Conservation (phyloP, 2,888 invertebrate genomes). For the Nephrotoma appendiculata region DNA sequence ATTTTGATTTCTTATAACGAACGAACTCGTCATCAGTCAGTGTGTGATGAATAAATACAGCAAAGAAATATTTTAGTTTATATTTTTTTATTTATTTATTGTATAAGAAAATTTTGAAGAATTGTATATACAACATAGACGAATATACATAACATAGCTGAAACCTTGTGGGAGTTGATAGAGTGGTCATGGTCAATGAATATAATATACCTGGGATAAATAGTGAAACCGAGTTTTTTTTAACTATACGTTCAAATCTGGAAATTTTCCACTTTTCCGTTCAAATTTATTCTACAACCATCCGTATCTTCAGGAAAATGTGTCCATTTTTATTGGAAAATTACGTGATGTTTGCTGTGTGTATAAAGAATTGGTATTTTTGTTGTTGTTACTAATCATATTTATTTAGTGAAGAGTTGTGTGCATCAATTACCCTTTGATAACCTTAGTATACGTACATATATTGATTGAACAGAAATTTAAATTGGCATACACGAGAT, state of each 20-base stretch:
- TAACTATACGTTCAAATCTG: not conserved
- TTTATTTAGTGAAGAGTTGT: not conserved
- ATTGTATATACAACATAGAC: not conserved
- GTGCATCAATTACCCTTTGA: not conserved
- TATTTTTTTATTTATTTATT: not conserved
- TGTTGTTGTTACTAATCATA: not conserved
- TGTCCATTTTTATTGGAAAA: not conserved
- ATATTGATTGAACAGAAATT: not conserved
- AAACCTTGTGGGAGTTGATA: not conserved
- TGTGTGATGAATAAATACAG: not conserved
- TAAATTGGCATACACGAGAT: not conserved
- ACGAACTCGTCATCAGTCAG: not conserved
- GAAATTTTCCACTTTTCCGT: not conserved
- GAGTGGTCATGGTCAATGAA: not conserved
- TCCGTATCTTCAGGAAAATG: not conserved
- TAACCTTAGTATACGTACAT: not conserved
- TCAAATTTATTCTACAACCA: not conserved
- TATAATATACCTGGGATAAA: not conserved
- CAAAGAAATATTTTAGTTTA: not conserved
- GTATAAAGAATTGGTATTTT: not conserved
- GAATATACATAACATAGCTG: not conserved
- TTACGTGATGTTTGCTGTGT: not conserved
- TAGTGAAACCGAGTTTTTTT: not conserved
- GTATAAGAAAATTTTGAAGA: not conserved
- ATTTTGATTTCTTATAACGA: not conserved